Evolutionary conservation across 2,113 vertebrate genomes (phyloP).

Genomic region (Alethe diademata): DNA sequence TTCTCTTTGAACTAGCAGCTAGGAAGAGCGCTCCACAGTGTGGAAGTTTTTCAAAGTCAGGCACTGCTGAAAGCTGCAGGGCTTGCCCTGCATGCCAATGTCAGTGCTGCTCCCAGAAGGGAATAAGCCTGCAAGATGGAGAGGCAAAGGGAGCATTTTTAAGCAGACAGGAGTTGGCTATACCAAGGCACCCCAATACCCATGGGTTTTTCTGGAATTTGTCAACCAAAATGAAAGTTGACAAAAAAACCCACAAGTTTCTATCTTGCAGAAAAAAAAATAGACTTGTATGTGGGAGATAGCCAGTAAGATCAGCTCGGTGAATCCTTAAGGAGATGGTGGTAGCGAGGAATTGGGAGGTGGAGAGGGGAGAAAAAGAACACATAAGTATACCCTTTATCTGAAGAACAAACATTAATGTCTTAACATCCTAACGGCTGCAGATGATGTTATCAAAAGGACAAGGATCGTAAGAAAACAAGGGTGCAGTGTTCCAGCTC

Average conservation of each 20-base stretch:
- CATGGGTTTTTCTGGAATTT: fast-evolving
- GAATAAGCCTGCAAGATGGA: not conserved
- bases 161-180: not conserved
- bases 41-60: not conserved
- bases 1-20: not conserved
- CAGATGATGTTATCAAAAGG: not conserved
- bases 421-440: not conserved
- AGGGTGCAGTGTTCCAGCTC: not conserved
- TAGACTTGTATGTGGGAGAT: not conserved
- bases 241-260: not conserved
- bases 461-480: not conserved
- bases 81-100: not conserved
- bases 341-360: fast-evolving
- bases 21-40: not conserved
- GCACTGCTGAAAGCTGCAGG: not conserved
- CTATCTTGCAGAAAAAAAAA: not conserved
- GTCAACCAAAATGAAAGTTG: not conserved
- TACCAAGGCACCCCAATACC: not conserved
- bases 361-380: not conserved
- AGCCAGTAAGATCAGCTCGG: not conserved
- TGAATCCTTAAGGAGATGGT: not conserved
- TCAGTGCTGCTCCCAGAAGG: not conserved
- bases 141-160: not conserved
- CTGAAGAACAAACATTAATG: not conserved
- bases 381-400: not conserved